Base-by-base conservation (phyloP, 2,888 invertebrate species). In the Cepaea hortensis region DNA sequence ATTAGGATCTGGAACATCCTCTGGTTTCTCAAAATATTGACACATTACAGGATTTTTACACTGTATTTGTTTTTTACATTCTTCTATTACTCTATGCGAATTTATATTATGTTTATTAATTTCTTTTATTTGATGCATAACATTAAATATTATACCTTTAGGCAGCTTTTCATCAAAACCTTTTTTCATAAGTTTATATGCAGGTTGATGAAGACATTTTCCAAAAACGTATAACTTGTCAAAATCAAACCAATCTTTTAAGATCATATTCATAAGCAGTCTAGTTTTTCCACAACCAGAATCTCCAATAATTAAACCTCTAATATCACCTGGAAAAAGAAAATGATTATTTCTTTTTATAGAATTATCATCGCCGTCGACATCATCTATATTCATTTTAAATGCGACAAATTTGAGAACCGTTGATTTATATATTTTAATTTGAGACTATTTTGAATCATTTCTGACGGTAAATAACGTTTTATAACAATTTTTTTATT, bases 291-390 rank as follows among this genome's bases (percentile, higher is more conserved):
- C 73, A 73, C 73, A 73, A 11, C 73, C 73, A 23, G 73, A n/a
- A 23, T 73, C 35, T 23, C 73, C 73, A 73, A 73, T 23, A n/a
- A 73, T 73, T 73, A 73, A 23, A 23, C 23, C 73, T 23, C 73
- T 73, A 23, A 73, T 73, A 73, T 23, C 35, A 23, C 23, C 35
- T 7, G 73, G 73, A 23, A 73, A 23, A 23, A 73, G 68, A 23
- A 73, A 73, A 73, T 73, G 1, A 73, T 73, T 73, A 73, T 73
- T 73, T 73, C 73, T 73, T n/a, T 73, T 73, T 73, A 23, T 23
- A 23, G 73, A 23, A 73, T 73, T 73, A 7, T 73, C n/a, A 35
- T 23, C 6, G 4, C 73, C 23, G 35, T n/a, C 23, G 1, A 73
- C 6, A 23, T 73, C 23, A 23, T 73, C 73, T 23, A 73, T 73